These are phyloP conservation scores for Schrankia costaestrigalis DNA, from an alignment of 2,888 invertebrate genomes.

Conservation along the genomic window DNA sequence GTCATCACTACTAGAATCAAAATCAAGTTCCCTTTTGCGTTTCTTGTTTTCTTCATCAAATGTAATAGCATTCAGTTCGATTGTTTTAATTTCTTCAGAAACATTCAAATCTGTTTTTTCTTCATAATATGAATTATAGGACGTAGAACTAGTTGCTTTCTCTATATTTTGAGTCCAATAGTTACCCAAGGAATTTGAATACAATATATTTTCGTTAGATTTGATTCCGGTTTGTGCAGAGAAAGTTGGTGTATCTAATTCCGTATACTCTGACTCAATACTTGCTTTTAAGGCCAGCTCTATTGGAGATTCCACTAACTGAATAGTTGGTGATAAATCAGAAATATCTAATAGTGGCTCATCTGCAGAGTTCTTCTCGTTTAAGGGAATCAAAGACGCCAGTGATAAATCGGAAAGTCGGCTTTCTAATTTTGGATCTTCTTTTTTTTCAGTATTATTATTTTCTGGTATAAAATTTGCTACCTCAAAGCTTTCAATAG, in stretches of 20 bases:
- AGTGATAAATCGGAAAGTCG: slow-evolving; percentile 4
- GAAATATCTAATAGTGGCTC: slow-evolving; percentile 1
- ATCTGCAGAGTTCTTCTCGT: neutral
- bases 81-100: neutral
- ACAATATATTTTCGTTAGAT: neutral
- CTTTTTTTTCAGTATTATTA: neutral
- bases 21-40: too few relatives aligned
- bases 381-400: slow-evolving; percentile 3
- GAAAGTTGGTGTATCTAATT: neutral
- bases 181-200: neutral
- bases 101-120: neutral
- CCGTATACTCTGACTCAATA: neutral
- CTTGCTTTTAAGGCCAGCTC: neutral
- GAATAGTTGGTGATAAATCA: neutral
- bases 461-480: neutral
- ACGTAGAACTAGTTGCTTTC: neutral
- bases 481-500: neutral
- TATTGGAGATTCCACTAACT: neutral
- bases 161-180: neutral
- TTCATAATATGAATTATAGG: slow-evolving; percentile 2
- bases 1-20: neutral
- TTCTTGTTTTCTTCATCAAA: neutral
- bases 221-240: too few relatives aligned
- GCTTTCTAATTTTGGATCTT: slow-evolving; percentile 4
- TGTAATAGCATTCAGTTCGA: neutral